Percentiles rank a stretch among this genome's conserved stretches.
These are phyloP conservation scores for Gryon sp. DNA, from an alignment of 1,140 invertebrate genomes.

Conservation along the genomic window DNA sequence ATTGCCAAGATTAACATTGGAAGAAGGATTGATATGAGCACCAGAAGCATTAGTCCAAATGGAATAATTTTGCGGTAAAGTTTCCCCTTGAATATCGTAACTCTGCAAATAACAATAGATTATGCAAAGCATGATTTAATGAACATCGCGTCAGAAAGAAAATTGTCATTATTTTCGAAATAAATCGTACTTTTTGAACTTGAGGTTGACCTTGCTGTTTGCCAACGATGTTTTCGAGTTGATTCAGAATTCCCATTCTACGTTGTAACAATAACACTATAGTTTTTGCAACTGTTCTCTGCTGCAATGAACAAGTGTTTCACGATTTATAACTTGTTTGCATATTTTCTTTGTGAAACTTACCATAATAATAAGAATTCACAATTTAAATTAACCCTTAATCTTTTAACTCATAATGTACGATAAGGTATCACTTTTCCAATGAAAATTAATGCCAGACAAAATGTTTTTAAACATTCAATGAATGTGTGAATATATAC, in stretches of 20 bases:
- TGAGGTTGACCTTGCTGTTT: conserved; percentile 79
- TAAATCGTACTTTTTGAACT: conserved; percentile 70
- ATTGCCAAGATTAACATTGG: conserved; percentile 75
- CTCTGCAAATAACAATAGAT: conserved; percentile 65
- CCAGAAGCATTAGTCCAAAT: conserved; percentile 76
- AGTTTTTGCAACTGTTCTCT: conserved; percentile 80
- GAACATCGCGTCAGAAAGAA: too few relatives aligned
- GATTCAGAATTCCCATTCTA: conserved; percentile 84
- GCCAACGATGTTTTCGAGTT: conserved; percentile 84
- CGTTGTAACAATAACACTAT: conserved; percentile 83
- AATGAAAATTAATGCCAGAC: too few relatives aligned
- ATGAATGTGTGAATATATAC: too few relatives aligned
- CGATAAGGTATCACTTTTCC: too few relatives aligned
- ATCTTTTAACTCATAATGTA: too few relatives aligned
- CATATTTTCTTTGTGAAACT: too few relatives aligned
- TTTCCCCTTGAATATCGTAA: conserved; percentile 74
- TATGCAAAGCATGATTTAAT: conserved; percentile 5
- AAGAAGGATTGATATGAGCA: conserved; percentile 72
- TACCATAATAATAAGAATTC: too few relatives aligned
- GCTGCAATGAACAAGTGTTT: conserved; percentile 70
- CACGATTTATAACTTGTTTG: too few relatives aligned
- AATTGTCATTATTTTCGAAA: too few relatives aligned
- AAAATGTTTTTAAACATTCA: too few relatives aligned
- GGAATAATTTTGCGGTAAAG: conserved; percentile 72
- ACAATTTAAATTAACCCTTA: too few relatives aligned